A percentile compares a stretch with the other conserved stretches of the same genome.
Conservation (phyloP, 53 echinoderm and acorn worm genomes). For the Luidia sarsii region DNA sequence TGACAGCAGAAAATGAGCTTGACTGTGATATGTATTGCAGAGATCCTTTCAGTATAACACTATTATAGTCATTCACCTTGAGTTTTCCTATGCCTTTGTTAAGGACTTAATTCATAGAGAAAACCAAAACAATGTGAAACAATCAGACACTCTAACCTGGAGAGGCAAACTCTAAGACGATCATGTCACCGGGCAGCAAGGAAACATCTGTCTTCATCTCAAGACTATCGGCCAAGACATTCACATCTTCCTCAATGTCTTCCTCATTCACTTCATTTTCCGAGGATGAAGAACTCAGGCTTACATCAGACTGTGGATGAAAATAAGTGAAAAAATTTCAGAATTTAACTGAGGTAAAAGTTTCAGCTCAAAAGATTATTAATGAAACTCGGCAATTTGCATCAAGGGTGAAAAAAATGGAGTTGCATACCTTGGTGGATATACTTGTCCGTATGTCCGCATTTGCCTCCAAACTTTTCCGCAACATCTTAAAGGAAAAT, state of each 20-base stretch:
- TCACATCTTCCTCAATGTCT: constrained; percentile 85
- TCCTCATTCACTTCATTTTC: constrained; percentile 66
- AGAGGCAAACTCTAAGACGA: constrained; percentile 84
- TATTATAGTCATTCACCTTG: too few species aligned
- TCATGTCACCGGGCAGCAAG: constrained; percentile 87
- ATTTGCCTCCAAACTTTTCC: constrained; percentile 88
- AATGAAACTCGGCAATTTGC: too few species aligned
- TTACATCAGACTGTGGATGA: constrained; percentile 34
- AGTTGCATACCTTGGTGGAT: constrained; percentile 51
- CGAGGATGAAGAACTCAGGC: constrained; percentile 40
- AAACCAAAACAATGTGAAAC: too few species aligned
- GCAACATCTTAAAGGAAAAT: constrained; percentile 59
- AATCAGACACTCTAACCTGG: too few species aligned
- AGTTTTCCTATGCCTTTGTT: too few species aligned
- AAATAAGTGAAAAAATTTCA: neutral
- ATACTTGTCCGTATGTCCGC: constrained; percentile 78
- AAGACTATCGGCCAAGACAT: constrained; percentile 55
- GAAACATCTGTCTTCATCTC: constrained; percentile 20
- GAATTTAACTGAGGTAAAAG: neutral
- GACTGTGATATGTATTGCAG: too few species aligned
- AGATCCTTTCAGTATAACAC: too few species aligned
- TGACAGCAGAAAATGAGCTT: too few species aligned
- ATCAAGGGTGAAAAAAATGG: too few species aligned
- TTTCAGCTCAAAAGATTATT: too few species aligned
- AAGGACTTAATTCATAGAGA: too few species aligned